Percentiles rank a stretch among this genome's conserved stretches.
These are phyloP conservation scores for Haemorhous mexicanus DNA, from an alignment of 2,113 vertebrate species.

Conservation along the genomic window DNA sequence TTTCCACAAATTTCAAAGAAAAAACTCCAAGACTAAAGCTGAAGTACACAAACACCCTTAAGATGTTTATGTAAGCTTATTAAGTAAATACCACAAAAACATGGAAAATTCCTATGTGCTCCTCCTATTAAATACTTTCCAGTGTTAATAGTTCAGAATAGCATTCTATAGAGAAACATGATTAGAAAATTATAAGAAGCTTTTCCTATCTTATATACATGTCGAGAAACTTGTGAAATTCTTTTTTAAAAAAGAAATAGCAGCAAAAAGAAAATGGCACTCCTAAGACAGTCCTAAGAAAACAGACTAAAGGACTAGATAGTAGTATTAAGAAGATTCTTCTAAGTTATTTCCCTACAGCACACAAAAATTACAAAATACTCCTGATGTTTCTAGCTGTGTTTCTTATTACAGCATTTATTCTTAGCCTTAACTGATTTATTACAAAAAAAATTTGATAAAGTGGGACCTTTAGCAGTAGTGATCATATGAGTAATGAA, in stretches of 20 bases:
- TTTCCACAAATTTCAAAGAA: neutral
- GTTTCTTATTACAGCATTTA: neutral
- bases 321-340: neutral
- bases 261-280: neutral
- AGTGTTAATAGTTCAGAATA: neutral
- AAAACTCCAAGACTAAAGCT: neutral
- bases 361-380: neutral
- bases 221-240: neutral
- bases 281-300: neutral
- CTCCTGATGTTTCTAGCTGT: neutral
- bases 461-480: neutral
- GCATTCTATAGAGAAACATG: neutral
- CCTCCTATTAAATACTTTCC: neutral
- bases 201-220: neutral
- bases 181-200: neutral
- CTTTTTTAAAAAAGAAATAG: neutral
- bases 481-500: neutral
- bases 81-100: neutral
- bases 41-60: neutral
- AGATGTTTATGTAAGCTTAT: neutral
- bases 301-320: neutral
- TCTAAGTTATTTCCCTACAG: neutral
- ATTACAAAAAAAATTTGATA: neutral
- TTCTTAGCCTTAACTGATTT: neutral
- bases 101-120: neutral